These are phyloP conservation scores for Phengaris arion DNA, from an alignment of 2,888 invertebrate species.

Conservation along the genomic window DNA sequence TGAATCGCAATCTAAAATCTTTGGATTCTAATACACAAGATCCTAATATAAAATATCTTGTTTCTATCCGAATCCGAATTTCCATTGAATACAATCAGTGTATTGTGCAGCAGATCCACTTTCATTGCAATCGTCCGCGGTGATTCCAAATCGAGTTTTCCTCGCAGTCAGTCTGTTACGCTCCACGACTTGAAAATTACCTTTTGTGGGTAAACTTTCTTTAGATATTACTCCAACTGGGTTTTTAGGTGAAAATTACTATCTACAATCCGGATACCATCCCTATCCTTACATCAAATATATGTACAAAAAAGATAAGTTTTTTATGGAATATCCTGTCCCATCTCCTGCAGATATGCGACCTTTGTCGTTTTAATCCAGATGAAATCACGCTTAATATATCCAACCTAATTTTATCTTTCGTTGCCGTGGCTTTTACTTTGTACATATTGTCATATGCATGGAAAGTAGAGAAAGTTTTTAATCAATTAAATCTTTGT, in stretches of 20 bases:
- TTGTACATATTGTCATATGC: neutral
- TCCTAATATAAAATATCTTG: too few species aligned
- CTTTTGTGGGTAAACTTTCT: constrained; percentile 57
- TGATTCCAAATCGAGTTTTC: constrained; percentile 48
- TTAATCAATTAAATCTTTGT: neutral
- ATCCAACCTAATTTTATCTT: too few species aligned
- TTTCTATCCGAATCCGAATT: too few species aligned
- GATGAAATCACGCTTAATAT: too few species aligned
- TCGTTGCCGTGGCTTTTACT: neutral
- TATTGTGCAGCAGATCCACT: constrained; percentile 20
- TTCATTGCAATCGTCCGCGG: constrained; percentile 48
- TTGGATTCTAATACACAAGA: too few species aligned
- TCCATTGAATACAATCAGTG: neutral
- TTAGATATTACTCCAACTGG: constrained; percentile 46
- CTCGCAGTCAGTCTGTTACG: constrained; percentile 50
- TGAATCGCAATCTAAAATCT: too few species aligned
- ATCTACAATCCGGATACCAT: constrained; percentile 33
- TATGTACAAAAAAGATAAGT: too few species aligned
- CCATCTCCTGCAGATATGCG: too few species aligned
- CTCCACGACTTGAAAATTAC: constrained; percentile 53
- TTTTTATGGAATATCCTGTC: too few species aligned
- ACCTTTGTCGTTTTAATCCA: too few species aligned
- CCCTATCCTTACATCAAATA: neutral
- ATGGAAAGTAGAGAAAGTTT: neutral
- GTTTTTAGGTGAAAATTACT: constrained; percentile 36